Evolutionary conservation across 2,113 vertebrate species (phyloP), one percentile per base, ranked within the genome.

Genomic region (Globicephala melas): DNA sequence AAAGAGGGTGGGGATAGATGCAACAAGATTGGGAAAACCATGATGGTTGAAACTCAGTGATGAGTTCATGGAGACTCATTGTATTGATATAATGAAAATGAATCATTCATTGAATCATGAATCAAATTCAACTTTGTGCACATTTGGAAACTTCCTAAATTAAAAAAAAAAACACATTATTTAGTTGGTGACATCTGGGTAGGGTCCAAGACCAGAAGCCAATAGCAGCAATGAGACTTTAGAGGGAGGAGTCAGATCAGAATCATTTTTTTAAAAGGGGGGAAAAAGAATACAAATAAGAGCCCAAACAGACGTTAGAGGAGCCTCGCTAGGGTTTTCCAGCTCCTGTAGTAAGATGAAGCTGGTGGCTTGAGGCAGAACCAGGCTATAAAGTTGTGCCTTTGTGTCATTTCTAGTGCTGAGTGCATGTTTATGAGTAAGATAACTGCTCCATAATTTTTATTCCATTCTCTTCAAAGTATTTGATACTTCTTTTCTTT

Each of bases 91-190:
- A 20, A n/a, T 55, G 50, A 55, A 25, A 63, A 88, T 93, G 77
- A 81, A 26, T 65, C 88, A 44, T 68, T 84, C 33, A 38, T 38
- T 62, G 14, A 33, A n/a, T 73, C 68, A 41, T 26, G 44, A 55
- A 53, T 53, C 53, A 53, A 53, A 18, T 85, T 89, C 60, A 50
- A 60, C 26, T 23, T 44, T 90, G 26, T 8, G 17, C 36, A 33
- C 58, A 28, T 38, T 89, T 87, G 38, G 83, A 94, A 94, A 41
- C 38, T 91, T 60, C 31, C 80, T 76, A 77, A 76, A 84, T 33
- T 53, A 67, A 92, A 70, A 38, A 65, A 70, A 55, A 79, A 33
- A 85, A 92, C 17, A 62, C 6, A 3, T 12, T 18, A 84, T 21
- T 36, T 65, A 38, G 21, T n/a, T 96, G 36, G 71, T 67, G 14